Base-by-base conservation (phyloP, 92 coral and sea anemone species). In the Phenganax subtilis region DNA sequence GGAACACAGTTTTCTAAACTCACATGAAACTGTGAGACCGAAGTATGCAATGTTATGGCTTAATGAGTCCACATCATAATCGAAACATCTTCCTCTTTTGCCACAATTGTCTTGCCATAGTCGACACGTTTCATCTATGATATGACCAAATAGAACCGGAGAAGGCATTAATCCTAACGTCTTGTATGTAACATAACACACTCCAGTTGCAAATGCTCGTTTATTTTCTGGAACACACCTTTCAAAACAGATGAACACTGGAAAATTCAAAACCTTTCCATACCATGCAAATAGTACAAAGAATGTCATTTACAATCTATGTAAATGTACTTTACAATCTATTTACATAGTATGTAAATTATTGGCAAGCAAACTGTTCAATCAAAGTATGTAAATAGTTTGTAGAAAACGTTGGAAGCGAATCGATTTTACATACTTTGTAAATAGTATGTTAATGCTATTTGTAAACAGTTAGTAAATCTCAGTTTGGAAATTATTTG, bases 151-250 rank as follows among this genome's bases (percentile, higher is more conserved):
- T 62, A 93, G 25, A 1, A 93, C 89, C 37, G 97, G 97, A 72
- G 93, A 90, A 57, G 97, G 97, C 60, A 93, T 80, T 58, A 93
- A 87, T 55, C 93, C 97, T 30, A 93, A 91, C 83, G 88, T 86
- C 56, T 96, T 88, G 27, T 86, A 77, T 27, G 89, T 86, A 71
- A 93, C 60, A 91, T 91, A 93, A 82, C 87, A 89, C 10, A 93
- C 88, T 0, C 97, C 97, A 0, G 90, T 79, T 9, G 97, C 97
- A 73, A 91, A 93, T 5, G 97, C 90, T 75, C 97, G 89, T 86
- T 93, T 96, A 80, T 93, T 89, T 68, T 91, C 97, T 9, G 97
- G 97, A 12, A 93, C 97, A 60, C 97, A 93, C 81, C 97, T 93
- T 59, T 11, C 1, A 16, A 52, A 17, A 54, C 3, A 56, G 3